Percentiles rank a stretch among this genome's conserved stretches.
phyloP scores from a whole-genome alignment of 2,113 vertebrate genomes.

The Hippopotamus amphibius region DNA sequence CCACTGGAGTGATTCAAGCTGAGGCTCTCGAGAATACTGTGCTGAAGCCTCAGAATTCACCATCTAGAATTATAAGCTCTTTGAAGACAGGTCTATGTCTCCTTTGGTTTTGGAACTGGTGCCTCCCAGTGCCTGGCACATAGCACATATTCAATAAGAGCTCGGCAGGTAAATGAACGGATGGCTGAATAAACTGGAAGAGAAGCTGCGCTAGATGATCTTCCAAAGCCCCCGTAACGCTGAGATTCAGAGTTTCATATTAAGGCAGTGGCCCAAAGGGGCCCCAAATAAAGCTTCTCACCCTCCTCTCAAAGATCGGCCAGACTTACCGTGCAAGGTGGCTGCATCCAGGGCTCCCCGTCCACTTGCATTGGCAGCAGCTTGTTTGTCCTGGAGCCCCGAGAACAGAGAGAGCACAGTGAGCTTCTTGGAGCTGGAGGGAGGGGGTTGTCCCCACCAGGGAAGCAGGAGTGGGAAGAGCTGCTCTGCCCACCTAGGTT shows the following conservation, averaged over 20 bases:
- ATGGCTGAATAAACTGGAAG: not conserved
- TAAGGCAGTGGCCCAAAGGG: not conserved
- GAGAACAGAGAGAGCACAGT: conserved; percentile 56
- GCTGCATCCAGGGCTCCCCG: conserved; percentile 98
- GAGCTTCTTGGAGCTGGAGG: not conserved
- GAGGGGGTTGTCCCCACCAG: not conserved
- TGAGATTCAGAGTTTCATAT: not conserved
- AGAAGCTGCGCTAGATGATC: not conserved
- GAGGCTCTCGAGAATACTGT: not conserved
- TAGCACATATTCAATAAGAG: not conserved
- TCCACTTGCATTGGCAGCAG: conserved; percentile 98
- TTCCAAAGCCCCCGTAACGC: not conserved
- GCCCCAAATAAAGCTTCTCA: not conserved
- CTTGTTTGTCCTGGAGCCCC: conserved; percentile 91
- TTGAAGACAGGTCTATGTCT: not conserved
- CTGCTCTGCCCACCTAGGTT: not conserved
- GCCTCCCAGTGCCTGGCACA: not conserved
- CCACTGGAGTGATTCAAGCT: not conserved
- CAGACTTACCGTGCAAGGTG: conserved; percentile 93
- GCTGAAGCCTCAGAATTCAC: not conserved
- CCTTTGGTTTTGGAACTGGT: not conserved
- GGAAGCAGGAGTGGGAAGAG: not conserved
- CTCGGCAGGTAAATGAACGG: not conserved
- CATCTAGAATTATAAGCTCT: not conserved
- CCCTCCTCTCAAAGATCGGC: not conserved